Conservation (phyloP, 2,888 invertebrate species). For the Phlogophora meticulosa region DNA sequence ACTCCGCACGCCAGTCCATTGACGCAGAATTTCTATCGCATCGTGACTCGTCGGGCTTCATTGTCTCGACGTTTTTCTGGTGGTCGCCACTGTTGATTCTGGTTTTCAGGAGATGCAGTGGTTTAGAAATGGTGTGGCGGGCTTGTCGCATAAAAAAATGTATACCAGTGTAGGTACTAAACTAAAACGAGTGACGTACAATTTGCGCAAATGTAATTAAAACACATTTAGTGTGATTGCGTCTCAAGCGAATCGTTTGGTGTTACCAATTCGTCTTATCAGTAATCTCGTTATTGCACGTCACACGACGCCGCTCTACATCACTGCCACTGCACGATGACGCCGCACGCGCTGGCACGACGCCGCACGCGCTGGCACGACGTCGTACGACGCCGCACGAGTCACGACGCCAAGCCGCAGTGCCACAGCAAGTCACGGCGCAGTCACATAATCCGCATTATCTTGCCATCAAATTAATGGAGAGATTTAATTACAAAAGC, state of each 20-base stretch:
- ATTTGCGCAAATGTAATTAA: constrained; percentile 6
- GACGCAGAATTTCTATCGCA: too few species aligned
- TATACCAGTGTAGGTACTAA: neutral
- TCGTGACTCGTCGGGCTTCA: too few species aligned
- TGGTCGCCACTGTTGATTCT: too few species aligned
- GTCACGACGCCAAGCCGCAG: too few species aligned
- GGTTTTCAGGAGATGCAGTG: too few species aligned
- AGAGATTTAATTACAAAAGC: constrained; percentile 60
- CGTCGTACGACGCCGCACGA: neutral
- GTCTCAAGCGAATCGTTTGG: constrained; percentile 6
- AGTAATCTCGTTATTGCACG: neutral
- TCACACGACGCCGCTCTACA: neutral
- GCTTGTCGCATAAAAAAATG: too few species aligned
- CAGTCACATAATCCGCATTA: constrained; percentile 47
- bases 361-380: neutral
- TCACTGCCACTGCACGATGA: neutral
- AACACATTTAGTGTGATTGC: constrained; percentile 19
- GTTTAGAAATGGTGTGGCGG: too few species aligned
- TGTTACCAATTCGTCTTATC: neutral
- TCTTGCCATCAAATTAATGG: constrained; percentile 55
- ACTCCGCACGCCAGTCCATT: too few species aligned
- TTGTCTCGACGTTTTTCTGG: too few species aligned
- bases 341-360: neutral
- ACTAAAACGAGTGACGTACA: neutral
- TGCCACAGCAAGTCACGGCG: constrained; percentile 1